phyloP scores from a whole-genome alignment of 2,113 vertebrate species.

The Perca flavescens region DNA sequence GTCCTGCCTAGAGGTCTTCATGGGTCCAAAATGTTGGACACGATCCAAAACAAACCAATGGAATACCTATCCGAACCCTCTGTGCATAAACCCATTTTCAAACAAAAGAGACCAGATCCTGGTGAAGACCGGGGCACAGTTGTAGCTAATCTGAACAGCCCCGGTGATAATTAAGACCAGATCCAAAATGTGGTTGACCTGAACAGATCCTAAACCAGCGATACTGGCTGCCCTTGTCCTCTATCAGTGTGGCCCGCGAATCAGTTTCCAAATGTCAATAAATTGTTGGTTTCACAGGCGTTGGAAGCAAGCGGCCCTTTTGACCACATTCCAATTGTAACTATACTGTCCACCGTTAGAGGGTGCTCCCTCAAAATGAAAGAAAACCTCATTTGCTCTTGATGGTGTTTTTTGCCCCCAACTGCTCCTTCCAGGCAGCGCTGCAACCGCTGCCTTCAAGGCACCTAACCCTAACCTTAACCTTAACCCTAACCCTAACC shows the following conservation, averaged over 20 bases:
- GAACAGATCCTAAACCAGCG: neutral
- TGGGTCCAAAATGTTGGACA: neutral
- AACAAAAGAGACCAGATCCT: neutral
- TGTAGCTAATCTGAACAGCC: neutral
- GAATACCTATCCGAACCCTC: neutral
- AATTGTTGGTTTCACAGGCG: no score
- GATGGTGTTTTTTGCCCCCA: no score
- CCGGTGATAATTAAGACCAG: neutral
- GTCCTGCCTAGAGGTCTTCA: neutral
- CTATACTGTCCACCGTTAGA: neutral
- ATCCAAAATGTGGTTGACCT: conserved; percentile 7
- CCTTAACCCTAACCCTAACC: no score
- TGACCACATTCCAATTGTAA: neutral
- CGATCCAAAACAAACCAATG: neutral
- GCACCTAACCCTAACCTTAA: no score
- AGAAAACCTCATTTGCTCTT: neutral
- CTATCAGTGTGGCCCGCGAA: no score
- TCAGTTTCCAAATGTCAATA: no score
- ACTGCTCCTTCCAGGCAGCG: no score
- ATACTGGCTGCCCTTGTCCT: no score
- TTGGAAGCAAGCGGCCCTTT: no score
- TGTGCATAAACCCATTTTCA: neutral
- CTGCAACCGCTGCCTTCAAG: no score
- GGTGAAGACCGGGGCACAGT: neutral
- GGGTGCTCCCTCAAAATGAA: neutral